Conservation (phyloP, 2,888 invertebrate species). For the Tenodera sinensis region DNA sequence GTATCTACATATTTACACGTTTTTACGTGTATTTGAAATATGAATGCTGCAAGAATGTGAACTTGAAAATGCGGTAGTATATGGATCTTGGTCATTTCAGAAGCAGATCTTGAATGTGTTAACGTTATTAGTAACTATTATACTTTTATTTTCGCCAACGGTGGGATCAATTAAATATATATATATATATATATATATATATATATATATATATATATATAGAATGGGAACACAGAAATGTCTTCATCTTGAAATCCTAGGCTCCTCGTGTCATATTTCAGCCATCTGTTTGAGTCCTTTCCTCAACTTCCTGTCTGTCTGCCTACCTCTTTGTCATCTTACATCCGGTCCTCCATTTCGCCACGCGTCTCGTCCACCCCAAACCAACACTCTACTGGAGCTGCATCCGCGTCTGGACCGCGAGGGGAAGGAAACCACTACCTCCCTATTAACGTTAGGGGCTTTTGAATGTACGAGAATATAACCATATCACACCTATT, state of each 20-base stretch:
- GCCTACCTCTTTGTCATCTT: conserved; percentile 8
- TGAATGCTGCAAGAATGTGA: too few relatives aligned
- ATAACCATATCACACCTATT: too few relatives aligned
- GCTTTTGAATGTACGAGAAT: too few relatives aligned
- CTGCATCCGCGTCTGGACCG: background rate
- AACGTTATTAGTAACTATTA: background rate
- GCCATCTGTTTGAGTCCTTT: conserved; percentile 21
- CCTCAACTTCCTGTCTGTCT: conserved; percentile 26
- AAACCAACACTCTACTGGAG: background rate
- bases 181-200: background rate
- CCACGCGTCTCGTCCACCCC: background rate
- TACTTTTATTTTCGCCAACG: background rate
- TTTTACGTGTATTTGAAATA: too few relatives aligned
- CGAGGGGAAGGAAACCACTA: background rate
- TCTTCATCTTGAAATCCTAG: conserved; percentile 2
- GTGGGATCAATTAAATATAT: background rate
- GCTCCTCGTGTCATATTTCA: conserved; percentile 19
- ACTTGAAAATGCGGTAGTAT: too few relatives aligned
- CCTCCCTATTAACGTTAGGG: background rate
- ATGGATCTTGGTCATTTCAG: background rate
- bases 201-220: background rate
- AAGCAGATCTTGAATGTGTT: background rate
- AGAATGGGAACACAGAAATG: background rate
- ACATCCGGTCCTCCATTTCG: background rate
- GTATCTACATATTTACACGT: too few relatives aligned